A percentile compares a stretch with the other conserved stretches of the same genome.
Conservation (phyloP, 2,113 vertebrate species). For the Oncorhynchus keta region DNA sequence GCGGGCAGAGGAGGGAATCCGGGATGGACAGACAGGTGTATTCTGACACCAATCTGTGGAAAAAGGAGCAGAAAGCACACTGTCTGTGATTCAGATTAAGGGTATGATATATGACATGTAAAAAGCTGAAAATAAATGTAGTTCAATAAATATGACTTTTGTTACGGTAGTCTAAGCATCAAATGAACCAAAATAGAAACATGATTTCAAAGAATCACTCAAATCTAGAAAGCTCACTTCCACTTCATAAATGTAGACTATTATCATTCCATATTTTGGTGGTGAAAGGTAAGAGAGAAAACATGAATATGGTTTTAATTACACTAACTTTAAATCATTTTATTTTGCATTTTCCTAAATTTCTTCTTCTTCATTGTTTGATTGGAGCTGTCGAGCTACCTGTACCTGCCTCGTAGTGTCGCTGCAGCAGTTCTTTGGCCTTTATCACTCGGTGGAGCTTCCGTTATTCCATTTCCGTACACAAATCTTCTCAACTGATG, state of each 20-base stretch:
- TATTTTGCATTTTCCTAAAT: not conserved
- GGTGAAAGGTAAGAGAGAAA: too few species aligned
- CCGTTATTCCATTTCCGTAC: slow-evolving; percentile 65
- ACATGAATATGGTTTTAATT: too few species aligned
- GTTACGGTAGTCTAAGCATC: slow-evolving; percentile 6
- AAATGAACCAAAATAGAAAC: not conserved
- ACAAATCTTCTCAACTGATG: slow-evolving; percentile 62
- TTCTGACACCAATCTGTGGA: slow-evolving; percentile 62
- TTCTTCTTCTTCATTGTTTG: not conserved
- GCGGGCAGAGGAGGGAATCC: slow-evolving; percentile 41
- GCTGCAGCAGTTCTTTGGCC: not conserved
- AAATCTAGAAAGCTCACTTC: not conserved
- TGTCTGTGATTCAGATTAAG: slow-evolving; percentile 33
- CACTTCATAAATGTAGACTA: not conserved
- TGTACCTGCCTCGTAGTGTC: not conserved
- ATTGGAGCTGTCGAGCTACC: not conserved
- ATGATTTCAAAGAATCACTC: not conserved
- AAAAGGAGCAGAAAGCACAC: too few species aligned
- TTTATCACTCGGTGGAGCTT: slow-evolving; percentile 22
- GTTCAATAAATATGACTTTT: not conserved
- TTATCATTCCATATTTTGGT: too few species aligned
- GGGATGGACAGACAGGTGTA: slow-evolving; percentile 46
- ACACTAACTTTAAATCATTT: not conserved
- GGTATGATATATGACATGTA: slow-evolving; percentile 14
- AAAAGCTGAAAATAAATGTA: not conserved